phyloP scores from a whole-genome alignment of 2,888 invertebrate species.

The Drosophila longiperda region DNA sequence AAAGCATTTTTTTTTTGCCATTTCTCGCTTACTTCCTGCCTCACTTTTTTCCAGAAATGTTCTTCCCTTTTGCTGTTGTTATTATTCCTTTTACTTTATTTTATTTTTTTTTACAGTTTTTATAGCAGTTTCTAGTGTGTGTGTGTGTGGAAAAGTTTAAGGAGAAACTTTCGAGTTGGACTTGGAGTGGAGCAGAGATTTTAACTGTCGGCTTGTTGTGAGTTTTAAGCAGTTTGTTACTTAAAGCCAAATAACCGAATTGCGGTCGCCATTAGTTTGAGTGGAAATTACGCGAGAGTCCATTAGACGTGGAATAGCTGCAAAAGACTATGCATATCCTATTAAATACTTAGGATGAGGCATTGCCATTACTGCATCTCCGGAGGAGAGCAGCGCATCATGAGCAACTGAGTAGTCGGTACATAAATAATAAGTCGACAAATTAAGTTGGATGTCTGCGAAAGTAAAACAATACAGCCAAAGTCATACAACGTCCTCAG shows the following conservation, averaged over 20 bases:
- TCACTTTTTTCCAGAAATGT: conserved; percentile 42
- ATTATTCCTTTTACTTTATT: conserved; percentile 5
- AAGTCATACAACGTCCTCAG: conserved; percentile 23
- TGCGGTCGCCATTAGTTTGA: conserved; percentile 34
- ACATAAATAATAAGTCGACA: conserved; percentile 72
- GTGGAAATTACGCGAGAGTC: conserved; percentile 17
- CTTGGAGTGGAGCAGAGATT: conserved; percentile 49
- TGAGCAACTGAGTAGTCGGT: conserved; percentile 20
- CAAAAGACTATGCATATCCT: conserved; percentile 2
- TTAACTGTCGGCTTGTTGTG: conserved; percentile 44
- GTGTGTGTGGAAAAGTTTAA: conserved; percentile 53
- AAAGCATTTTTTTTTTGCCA: conserved; percentile 61
- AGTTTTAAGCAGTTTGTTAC: conserved; percentile 69
- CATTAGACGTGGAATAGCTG: conserved; percentile 17
- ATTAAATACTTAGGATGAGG: not conserved
- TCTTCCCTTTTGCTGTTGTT: conserved; percentile 8
- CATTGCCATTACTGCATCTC: conserved; percentile 3
- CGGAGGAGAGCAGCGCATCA: conserved; percentile 27
- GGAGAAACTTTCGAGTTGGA: conserved; percentile 47
- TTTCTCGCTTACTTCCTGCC: conserved; percentile 64
- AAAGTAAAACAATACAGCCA: conserved; percentile 44
- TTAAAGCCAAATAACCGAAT: conserved; percentile 66
- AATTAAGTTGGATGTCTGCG: conserved; percentile 60
- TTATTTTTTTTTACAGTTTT: conserved; percentile 25
- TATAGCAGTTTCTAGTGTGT: conserved; percentile 40